Base-by-base conservation (phyloP, 2,797 vertebrate species). In the Austrolebias charrua region DNA sequence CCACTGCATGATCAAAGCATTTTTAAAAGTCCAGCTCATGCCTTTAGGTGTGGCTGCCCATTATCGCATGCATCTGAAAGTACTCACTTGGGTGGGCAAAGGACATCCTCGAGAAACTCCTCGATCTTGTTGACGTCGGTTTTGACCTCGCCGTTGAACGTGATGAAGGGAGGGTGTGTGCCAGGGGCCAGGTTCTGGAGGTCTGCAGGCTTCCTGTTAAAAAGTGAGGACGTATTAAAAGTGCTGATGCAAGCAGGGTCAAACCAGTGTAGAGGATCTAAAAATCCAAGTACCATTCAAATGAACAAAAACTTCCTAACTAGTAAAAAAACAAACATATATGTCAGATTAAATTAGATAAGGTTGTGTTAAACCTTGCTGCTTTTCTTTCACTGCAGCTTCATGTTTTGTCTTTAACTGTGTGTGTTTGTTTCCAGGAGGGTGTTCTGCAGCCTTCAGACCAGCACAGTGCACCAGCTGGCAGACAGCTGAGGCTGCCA, bases 91-190 rank as follows among this genome's bases (percentile, higher is more conserved):
- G 97, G 98, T 66, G 98, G 98, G 85, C 93, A 93, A 63, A 99
- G 93, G 71, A 98, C 89, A 60, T 98, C 97, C 89, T 99, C 98
- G 48, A 99, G 95, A 78, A 99, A 99, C 91, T 99, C 98, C 82
- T 99, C 97, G 38, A 99, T 98, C 91, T 99, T 99, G 91, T 99
- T 99, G 78, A 98, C 96, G 29, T 99, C 98, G 0, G 98, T 99
- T 91, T 93, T 99, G 86, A 99, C 97, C 79, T 99, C 98, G 6
- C 93, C 95, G 14, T 99, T 98, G 85, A 93, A 99, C 31, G 98
- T 99, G 86, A 99, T 94, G 90, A 99, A 99, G 65, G 97, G 98
- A 0, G 97, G 97, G 84, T 98, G 98, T 18, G 97, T 99, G 78
- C 98, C 98, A 0, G 98, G 98, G 79, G 98, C 98, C 86, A 99